Evolutionary conservation across 2,113 vertebrate species (phyloP).

Genomic region (Lampris megalopsis): DNA sequence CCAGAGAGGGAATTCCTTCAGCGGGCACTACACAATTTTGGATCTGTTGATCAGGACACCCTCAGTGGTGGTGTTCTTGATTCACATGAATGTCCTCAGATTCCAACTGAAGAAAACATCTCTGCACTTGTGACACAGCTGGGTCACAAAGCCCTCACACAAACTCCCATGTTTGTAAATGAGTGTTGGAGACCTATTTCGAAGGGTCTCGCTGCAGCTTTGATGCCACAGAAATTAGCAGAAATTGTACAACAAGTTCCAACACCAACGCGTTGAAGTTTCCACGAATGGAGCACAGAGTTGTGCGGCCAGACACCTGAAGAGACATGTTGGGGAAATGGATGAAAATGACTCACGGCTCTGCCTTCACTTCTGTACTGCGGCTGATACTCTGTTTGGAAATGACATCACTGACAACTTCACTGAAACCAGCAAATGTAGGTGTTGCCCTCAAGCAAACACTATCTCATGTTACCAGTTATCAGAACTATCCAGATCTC

Average conservation of each 20-base stretch:
- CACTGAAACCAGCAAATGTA: conserved; percentile 24
- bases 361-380: conserved; percentile 41
- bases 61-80: conserved; percentile 19
- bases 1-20: conserved; percentile 9
- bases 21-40: conserved; percentile 9
- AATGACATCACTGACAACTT: conserved; percentile 26
- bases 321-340: conserved; percentile 38
- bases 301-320: conserved; percentile 21
- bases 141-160: conserved; percentile 34
- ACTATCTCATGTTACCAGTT: conserved; percentile 18
- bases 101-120: conserved; percentile 25
- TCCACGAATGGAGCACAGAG: conserved; percentile 27
- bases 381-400: conserved; percentile 33
- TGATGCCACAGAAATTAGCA: conserved; percentile 7
- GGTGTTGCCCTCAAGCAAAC: not conserved
- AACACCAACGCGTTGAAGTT: conserved; percentile 30
- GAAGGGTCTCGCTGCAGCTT: conserved; percentile 7
- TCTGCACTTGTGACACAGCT: conserved; percentile 24
- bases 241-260: conserved; percentile 12
- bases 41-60: conserved; percentile 25
- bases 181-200: conserved; percentile 23
- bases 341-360: not conserved
- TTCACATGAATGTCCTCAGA: conserved; percentile 12
- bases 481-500: conserved; percentile 45
- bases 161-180: conserved; percentile 30